Evolutionary conservation across 23 tunicate genomes (phyloP).

Genomic region (Diplosoma virens): DNA sequence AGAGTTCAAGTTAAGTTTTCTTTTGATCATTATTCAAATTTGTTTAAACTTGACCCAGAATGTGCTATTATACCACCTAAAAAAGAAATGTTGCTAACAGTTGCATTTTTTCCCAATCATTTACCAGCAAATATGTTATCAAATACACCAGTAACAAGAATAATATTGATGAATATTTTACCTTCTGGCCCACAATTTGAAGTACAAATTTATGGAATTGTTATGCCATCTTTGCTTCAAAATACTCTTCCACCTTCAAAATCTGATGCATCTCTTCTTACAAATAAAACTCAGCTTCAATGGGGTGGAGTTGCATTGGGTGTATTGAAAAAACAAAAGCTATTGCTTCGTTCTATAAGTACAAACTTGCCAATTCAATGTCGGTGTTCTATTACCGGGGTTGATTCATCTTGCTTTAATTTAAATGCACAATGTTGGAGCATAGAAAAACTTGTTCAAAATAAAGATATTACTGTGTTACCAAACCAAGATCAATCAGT

Average conservation of each 20-base stretch:
- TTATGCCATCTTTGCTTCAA: neutral
- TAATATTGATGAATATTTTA: conserved; percentile 59
- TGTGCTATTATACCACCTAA: conserved; percentile 68
- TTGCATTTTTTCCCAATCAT: conserved; percentile 33
- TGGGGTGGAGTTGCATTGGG: conserved; percentile 87
- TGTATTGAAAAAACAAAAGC: conserved; percentile 48
- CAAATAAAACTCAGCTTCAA: conserved; percentile 71
- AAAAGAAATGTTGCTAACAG: conserved; percentile 46
- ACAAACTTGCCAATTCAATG: neutral
- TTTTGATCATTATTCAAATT: conserved; percentile 16
- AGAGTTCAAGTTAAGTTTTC: conserved; percentile 51
- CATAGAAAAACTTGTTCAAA: conserved; percentile 52
- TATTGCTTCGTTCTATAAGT: conserved; percentile 29
- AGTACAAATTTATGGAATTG: conserved; percentile 34
- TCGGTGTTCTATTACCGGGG: conserved; percentile 62
- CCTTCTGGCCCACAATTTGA: conserved; percentile 87
- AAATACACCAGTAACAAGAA: neutral
- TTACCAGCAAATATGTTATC: too few species aligned
- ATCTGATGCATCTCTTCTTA: conserved; percentile 42
- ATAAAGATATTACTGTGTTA: conserved; percentile 44
- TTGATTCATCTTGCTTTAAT: conserved; percentile 62
- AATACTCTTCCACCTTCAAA: neutral
- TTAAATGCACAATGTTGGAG: conserved; percentile 18
- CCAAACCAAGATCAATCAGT: conserved; percentile 57
- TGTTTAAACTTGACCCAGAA: conserved; percentile 32